Evolutionary conservation across 1,140 invertebrate genomes (phyloP).

Genomic region (Mylabris phalerata): DNA sequence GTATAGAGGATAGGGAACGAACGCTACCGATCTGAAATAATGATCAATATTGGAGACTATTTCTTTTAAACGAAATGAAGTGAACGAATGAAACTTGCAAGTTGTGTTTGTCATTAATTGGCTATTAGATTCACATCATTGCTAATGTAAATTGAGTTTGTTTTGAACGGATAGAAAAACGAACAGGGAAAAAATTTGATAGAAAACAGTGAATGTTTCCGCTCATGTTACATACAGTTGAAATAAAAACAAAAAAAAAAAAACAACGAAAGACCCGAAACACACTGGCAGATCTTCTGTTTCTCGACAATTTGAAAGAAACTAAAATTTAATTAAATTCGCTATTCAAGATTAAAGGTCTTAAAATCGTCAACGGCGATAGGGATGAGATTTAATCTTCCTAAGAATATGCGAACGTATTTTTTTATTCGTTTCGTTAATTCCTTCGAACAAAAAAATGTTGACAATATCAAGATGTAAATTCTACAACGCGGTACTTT

Average conservation of each 20-base stretch:
- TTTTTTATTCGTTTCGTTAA: conserved; percentile 2
- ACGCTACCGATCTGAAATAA: conserved; percentile 4
- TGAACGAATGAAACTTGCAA: conserved; percentile 2
- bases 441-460: too few species aligned
- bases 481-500: too few species aligned
- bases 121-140: conserved; percentile 16
- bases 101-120: conserved; percentile 9
- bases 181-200: neutral
- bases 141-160: conserved; percentile 8
- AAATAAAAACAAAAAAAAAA: too few species aligned
- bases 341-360: conserved; percentile 10
- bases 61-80: neutral
- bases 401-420: conserved; percentile 7
- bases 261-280: too few species aligned
- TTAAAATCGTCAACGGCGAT: neutral
- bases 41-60: conserved; percentile 1
- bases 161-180: neutral
- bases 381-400: conserved; percentile 11
- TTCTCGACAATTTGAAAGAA: conserved; percentile 9
- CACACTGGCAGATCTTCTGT: too few species aligned
- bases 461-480: too few species aligned
- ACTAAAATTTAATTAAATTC: conserved; percentile 16
- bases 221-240: too few species aligned
- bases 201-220: neutral
- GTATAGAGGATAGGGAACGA: too few species aligned